Percentiles rank a stretch among this genome's conserved stretches.
Evolutionary conservation across 2,888 invertebrate species (phyloP).

Genomic region (Sphaerophoria rueppellii): DNA sequence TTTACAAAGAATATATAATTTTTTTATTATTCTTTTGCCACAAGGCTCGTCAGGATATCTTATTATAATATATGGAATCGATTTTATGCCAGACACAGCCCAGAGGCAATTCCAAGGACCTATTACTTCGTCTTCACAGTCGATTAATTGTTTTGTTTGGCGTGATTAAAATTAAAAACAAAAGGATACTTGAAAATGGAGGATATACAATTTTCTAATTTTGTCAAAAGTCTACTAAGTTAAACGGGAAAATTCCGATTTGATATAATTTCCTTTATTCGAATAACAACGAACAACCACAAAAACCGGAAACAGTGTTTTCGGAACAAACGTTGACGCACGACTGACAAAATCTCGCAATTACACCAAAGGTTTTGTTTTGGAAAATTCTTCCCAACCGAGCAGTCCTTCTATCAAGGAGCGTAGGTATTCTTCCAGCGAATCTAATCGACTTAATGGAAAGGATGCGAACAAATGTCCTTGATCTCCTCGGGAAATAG

Average conservation of each 20-base stretch:
- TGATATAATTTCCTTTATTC: neutral
- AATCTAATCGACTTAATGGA: conserved; percentile 27
- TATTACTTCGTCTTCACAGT: conserved; percentile 31
- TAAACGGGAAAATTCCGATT: neutral
- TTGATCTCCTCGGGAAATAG: conserved; percentile 67
- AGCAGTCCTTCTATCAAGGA: conserved; percentile 45
- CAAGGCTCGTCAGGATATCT: conserved; percentile 57
- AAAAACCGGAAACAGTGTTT: conserved; percentile 46
- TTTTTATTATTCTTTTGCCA: conserved; percentile 26
- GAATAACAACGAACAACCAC: neutral
- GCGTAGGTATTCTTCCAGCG: conserved; percentile 28
- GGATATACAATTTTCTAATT: neutral
- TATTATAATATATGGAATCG: conserved; percentile 42
- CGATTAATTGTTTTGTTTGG: conserved; percentile 13
- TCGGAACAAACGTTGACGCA: conserved; percentile 62
- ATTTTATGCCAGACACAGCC: conserved; percentile 58
- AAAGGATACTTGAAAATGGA: neutral
- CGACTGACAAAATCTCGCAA: conserved; percentile 66
- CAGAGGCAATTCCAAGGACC: conserved; percentile 8
- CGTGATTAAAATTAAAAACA: neutral
- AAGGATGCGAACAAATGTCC: conserved; percentile 66
- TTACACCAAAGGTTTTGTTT: conserved; percentile 56
- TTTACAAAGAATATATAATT: conserved; percentile 19
- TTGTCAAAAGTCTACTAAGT: neutral
- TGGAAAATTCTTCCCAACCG: conserved; percentile 29